These are phyloP conservation scores for Acanthosepion lycidas DNA, from an alignment of 2,888 invertebrate species.

Conservation along the genomic window DNA sequence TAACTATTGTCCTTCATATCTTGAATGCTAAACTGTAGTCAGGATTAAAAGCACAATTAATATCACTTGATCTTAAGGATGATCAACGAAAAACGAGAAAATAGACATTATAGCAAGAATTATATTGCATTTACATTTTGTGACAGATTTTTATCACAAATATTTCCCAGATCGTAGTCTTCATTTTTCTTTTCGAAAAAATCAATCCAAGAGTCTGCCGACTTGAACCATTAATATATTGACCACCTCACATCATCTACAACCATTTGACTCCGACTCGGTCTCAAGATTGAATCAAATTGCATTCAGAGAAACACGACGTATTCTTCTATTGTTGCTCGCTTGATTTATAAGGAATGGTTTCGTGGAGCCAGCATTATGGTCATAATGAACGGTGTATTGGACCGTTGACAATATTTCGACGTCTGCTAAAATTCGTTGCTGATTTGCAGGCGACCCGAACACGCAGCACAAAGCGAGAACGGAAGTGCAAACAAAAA, in stretches of 20 bases:
- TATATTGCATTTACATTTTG: neutral
- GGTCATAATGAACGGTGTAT: neutral
- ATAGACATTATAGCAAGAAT: too few relatives aligned
- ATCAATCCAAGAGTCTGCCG: neutral
- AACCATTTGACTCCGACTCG: neutral
- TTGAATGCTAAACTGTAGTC: too few relatives aligned
- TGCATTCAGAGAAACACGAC: neutral
- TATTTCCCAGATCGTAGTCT: neutral
- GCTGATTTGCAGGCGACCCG: constrained; percentile 33
- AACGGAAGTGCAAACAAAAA: constrained; percentile 22
- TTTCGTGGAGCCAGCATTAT: neutral
- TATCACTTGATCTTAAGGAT: too few relatives aligned
- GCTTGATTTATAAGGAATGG: neutral
- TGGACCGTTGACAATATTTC: constrained; percentile 10
- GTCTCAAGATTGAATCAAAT: neutral
- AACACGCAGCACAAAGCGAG: neutral
- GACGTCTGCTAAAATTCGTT: constrained; percentile 18
- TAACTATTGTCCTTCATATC: too few relatives aligned
- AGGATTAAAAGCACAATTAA: too few relatives aligned
- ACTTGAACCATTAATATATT: neutral
- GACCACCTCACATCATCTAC: neutral
- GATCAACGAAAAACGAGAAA: too few relatives aligned
- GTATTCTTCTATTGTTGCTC: neutral
- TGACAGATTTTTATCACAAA: neutral
- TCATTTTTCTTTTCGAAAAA: neutral